A percentile compares a stretch with the other conserved stretches of the same genome.
Evolutionary conservation across 2,113 vertebrate genomes (phyloP).

Genomic region (Melanerpes formicivorus): DNA sequence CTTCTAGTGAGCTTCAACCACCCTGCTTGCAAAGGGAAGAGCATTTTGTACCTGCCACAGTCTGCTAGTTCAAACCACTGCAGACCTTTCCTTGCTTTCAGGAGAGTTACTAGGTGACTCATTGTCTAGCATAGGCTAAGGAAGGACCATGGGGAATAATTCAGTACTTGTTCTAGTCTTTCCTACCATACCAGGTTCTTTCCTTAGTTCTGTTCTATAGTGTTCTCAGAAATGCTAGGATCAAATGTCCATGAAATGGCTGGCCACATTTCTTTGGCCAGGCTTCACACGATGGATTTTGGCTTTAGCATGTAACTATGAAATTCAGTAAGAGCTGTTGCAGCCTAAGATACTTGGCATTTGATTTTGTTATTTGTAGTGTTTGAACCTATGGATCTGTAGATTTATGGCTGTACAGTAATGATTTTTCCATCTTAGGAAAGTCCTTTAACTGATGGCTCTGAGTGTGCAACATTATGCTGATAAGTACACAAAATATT

Average conservation of each 20-base stretch:
- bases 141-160: not conserved
- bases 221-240: not conserved
- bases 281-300: not conserved
- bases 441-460: not conserved
- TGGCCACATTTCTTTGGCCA: not conserved
- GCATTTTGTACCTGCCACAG: no score
- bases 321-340: not conserved
- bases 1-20: no score
- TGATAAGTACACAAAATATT: not conserved
- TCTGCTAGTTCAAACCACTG: not conserved
- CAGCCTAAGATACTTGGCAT: not conserved
- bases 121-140: not conserved
- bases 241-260: not conserved
- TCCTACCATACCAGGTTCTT: not conserved
- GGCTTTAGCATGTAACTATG: not conserved
- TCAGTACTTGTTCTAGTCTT: not conserved
- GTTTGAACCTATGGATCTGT: not conserved
- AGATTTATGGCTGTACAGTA: not conserved
- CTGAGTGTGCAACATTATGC: not conserved
- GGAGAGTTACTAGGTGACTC: not conserved
- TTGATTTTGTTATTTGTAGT: not conserved
- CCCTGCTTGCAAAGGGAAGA: no score
- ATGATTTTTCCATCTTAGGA: not conserved
- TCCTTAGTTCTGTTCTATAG: not conserved
- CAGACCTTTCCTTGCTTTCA: not conserved